Percentiles rank a stretch among this genome's conserved stretches.
These are phyloP conservation scores for Macropis europaea DNA, from an alignment of 2,888 invertebrate genomes.

Conservation along the genomic window DNA sequence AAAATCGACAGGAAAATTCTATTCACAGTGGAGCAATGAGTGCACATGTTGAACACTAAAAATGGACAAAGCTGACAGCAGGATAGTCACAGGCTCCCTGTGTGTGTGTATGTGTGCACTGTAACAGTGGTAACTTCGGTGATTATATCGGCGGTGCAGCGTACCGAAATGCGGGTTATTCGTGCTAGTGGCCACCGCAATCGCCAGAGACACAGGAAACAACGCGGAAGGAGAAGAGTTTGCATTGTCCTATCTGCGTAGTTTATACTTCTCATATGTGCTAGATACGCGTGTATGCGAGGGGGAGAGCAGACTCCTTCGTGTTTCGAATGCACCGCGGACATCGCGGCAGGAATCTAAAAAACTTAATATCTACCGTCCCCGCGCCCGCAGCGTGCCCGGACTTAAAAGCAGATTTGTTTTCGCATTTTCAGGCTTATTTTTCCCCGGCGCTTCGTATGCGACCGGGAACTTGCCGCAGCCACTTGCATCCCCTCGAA, in stretches of 20 bases:
- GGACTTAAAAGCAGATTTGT: constrained; percentile 74
- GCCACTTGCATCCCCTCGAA: not conserved
- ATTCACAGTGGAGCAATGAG: constrained; percentile 4
- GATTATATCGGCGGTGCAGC: constrained; percentile 51
- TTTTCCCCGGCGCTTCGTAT: constrained; percentile 36
- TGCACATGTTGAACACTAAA: constrained; percentile 7
- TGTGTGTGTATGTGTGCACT: not conserved
- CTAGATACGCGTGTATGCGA: constrained; percentile 14
- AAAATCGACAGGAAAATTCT: constrained; percentile 20
- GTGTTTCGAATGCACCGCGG: constrained; percentile 63
- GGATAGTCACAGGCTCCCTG: constrained; percentile 18
- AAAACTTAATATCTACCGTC: constrained; percentile 76
- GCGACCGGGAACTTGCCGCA: constrained; percentile 1
- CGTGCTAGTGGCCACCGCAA: constrained; percentile 35
- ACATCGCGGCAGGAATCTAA: constrained; percentile 69
- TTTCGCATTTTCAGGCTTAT: constrained; percentile 71
- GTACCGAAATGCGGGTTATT: constrained; percentile 39
- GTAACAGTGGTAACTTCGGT: constrained; percentile 51
- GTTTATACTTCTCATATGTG: constrained; percentile 73
- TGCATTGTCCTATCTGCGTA: constrained; percentile 67
- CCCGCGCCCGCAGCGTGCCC: constrained; percentile 63
- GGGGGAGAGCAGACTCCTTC: constrained; percentile 24
- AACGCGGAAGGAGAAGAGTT: constrained; percentile 60
- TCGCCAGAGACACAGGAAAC: constrained; percentile 21
- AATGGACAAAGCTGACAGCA: constrained; percentile 21